phyloP scores from a whole-genome alignment of 2,888 invertebrate species.

The Drosophila mayaguana region DNA sequence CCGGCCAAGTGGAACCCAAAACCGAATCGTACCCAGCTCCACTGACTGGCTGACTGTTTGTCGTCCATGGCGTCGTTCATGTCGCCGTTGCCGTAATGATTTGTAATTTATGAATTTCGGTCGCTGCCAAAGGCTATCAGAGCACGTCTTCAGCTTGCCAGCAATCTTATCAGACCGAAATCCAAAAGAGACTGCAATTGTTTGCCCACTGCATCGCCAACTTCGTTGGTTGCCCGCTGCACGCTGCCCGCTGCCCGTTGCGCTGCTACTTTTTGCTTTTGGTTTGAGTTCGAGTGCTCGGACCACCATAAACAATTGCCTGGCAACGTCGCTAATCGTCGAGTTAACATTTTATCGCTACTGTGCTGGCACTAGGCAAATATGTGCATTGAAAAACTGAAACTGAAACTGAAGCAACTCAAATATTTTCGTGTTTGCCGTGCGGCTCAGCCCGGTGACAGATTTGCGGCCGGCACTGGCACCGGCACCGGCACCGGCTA shows the following conservation, averaged over 20 bases:
- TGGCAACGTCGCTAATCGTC: slow-evolving; percentile 65
- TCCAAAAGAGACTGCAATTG: slow-evolving; percentile 66
- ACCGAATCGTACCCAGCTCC: neutral
- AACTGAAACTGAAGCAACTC: slow-evolving; percentile 62
- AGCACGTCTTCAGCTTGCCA: slow-evolving; percentile 29
- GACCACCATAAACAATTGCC: slow-evolving; percentile 49
- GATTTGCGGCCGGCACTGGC: slow-evolving; percentile 72
- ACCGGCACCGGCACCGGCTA: neutral
- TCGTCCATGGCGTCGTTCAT: slow-evolving; percentile 25
- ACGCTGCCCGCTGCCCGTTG: neutral
- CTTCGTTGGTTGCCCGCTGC: slow-evolving; percentile 11
- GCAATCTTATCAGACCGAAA: slow-evolving; percentile 62
- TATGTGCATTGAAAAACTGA: slow-evolving; percentile 54
- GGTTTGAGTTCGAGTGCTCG: slow-evolving; percentile 28
- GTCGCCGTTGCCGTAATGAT: slow-evolving; percentile 71
- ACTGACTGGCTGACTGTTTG: slow-evolving; percentile 30
- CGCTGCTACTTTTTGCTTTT: slow-evolving; percentile 3
- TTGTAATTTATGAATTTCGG: slow-evolving; percentile 81
- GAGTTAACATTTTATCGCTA: slow-evolving; percentile 81
- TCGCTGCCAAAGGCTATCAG: slow-evolving; percentile 66
- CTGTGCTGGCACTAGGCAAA: slow-evolving; percentile 79
- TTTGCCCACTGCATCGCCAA: slow-evolving; percentile 61
- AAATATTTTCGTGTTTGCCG: slow-evolving; percentile 77
- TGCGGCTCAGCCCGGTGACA: slow-evolving; percentile 75
- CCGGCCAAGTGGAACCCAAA: slow-evolving; percentile 23